Percentiles rank a stretch among this genome's conserved stretches.
Evolutionary conservation across 2,888 invertebrate genomes (phyloP).

Genomic region (Andricus curvator): DNA sequence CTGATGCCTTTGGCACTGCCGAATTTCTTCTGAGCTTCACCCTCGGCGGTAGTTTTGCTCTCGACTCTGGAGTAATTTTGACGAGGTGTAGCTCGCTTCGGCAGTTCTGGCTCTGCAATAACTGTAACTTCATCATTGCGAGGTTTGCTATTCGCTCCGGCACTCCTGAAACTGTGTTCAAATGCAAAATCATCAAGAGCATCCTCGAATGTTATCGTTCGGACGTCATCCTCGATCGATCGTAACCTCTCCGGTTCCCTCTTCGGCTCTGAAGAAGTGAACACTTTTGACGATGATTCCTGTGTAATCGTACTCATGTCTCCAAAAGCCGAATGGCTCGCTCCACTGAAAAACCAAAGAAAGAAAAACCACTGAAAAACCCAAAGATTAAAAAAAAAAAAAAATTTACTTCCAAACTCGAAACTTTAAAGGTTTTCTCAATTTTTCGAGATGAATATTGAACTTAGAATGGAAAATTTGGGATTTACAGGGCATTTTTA

Average conservation of each 20-base stretch:
- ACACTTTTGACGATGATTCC: constrained; percentile 80
- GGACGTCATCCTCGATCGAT: constrained; percentile 62
- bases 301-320: constrained; percentile 97
- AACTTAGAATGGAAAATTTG: no score
- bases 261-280: constrained; percentile 65
- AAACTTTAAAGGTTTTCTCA: no score
- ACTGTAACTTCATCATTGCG: constrained; percentile 78
- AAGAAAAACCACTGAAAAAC: no score
- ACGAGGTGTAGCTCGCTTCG: constrained; percentile 64
- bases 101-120: constrained; percentile 72
- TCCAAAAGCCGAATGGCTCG: constrained; percentile 91
- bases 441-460: no score
- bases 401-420: no score
- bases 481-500: no score
- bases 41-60: constrained; percentile 78
- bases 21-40: constrained; percentile 96
- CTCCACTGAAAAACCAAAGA: constrained; percentile 78
- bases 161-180: constrained; percentile 63
- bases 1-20: constrained; percentile 98
- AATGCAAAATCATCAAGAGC: constrained; percentile 79
- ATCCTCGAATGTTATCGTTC: constrained; percentile 62
- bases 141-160: constrained; percentile 63
- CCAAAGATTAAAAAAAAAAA: no score
- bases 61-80: constrained; percentile 59
- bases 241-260: constrained; percentile 36